Evolutionary conservation across 2,797 vertebrate species (phyloP).

Genomic region (Ceryle rudis): DNA sequence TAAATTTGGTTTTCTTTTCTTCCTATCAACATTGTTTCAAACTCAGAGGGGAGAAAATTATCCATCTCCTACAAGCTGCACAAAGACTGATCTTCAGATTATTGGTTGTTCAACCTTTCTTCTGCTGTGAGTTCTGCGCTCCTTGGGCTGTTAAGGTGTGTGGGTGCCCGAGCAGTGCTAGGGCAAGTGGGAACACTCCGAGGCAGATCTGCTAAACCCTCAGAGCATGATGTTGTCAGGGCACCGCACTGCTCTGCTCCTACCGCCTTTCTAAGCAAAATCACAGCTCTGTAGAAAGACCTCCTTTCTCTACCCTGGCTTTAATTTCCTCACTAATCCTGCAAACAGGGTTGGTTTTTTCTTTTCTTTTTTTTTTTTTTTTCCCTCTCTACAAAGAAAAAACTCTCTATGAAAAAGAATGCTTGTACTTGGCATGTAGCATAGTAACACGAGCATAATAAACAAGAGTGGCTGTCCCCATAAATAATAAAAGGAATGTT

Average conservation of each 20-base stretch:
- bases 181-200: background rate
- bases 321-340: constrained; percentile 12
- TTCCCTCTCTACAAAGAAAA: background rate
- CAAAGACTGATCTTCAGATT: background rate
- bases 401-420: constrained; percentile 21
- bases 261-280: background rate
- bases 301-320: background rate
- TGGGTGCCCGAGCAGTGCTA: background rate
- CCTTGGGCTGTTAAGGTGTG: background rate
- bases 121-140: background rate
- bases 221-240: fast-evolving
- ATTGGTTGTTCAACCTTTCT: background rate
- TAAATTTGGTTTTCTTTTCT: background rate
- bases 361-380: background rate
- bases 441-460: constrained; percentile 61
- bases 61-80: background rate
- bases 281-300: background rate
- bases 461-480: constrained; percentile 61
- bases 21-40: background rate
- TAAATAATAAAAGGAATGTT: constrained; percentile 68
- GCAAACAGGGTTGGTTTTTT: background rate
- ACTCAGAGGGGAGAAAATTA: background rate
- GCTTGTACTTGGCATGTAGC: constrained; percentile 52
- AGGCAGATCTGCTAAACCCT: background rate
- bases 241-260: background rate